Conservation (phyloP, 1,140 invertebrate genomes). For the Achatina immaculata region DNA sequence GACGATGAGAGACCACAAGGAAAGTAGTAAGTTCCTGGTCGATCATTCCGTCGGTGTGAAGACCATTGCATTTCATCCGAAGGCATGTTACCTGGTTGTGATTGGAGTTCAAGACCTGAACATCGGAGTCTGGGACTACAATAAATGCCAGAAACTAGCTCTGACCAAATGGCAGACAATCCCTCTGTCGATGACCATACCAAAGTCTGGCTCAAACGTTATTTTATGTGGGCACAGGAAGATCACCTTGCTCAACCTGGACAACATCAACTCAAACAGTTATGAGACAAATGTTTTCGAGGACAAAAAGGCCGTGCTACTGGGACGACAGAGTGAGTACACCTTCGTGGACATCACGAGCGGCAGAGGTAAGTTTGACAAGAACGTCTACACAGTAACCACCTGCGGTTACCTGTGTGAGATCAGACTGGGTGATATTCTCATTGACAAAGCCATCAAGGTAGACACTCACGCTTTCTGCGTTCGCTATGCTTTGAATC, state of each 20-base stretch:
- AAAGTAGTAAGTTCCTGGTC: background rate
- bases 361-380: background rate
- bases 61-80: slow-evolving; percentile 21
- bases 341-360: slow-evolving; percentile 31
- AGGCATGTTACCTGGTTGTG: background rate
- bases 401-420: slow-evolving; percentile 25
- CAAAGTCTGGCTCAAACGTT: background rate
- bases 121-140: slow-evolving; percentile 13
- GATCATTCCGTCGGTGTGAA: background rate
- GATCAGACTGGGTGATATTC: slow-evolving; percentile 16
- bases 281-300: slow-evolving; percentile 22
- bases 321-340: slow-evolving; percentile 25
- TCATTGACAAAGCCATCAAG: slow-evolving; percentile 29
- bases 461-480: slow-evolving; percentile 11
- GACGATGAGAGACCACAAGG: background rate
- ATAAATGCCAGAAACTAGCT: background rate
- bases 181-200: slow-evolving; percentile 15
- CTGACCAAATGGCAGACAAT: slow-evolving; percentile 10
- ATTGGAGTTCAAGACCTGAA: background rate
- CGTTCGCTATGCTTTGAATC: background rate
- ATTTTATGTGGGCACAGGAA: slow-evolving; percentile 26
- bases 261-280: background rate
- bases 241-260: background rate
- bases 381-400: slow-evolving; percentile 18
- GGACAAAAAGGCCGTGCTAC: slow-evolving; percentile 18